A percentile compares a stretch with the other conserved stretches of the same genome.
These are phyloP conservation scores for Cosmia pyralina DNA, from an alignment of 2,888 invertebrate species.

Conservation along the genomic window DNA sequence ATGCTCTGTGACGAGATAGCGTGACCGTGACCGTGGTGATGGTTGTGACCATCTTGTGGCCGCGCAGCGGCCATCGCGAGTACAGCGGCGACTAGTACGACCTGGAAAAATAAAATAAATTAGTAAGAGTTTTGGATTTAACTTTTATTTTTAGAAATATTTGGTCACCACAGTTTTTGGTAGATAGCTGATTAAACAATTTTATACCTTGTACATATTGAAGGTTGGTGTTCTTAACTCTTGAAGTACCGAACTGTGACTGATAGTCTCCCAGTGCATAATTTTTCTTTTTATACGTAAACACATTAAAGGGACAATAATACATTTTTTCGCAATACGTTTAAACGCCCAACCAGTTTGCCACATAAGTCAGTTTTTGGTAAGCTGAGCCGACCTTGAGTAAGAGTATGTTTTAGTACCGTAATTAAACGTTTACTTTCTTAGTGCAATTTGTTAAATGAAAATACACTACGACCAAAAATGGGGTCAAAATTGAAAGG, in stretches of 20 bases:
- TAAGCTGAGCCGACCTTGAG: constrained; percentile 37
- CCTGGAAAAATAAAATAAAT: constrained; percentile 5
- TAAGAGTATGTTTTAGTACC: neutral
- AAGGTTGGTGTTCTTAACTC: constrained; percentile 24
- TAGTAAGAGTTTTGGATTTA: no score
- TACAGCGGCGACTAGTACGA: constrained; percentile 42
- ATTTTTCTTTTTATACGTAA: constrained; percentile 52
- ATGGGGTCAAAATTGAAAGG: neutral
- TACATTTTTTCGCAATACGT: constrained; percentile 9
- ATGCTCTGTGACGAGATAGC: constrained; percentile 76
- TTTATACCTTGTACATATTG: constrained; percentile 57
- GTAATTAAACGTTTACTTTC: constrained; percentile 36
- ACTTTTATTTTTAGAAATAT: no score
- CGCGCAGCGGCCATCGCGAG: constrained; percentile 45
- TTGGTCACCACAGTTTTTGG: neutral
- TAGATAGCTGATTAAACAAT: neutral
- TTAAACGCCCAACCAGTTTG: constrained; percentile 33
- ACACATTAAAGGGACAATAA: constrained; percentile 22
- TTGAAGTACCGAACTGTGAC: constrained; percentile 25
- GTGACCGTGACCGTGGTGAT: constrained; percentile 69
- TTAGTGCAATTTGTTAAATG: constrained; percentile 1
- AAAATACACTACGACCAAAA: neutral
- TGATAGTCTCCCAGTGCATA: constrained; percentile 37
- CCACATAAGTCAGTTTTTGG: constrained; percentile 25
- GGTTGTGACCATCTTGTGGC: constrained; percentile 51